Evolutionary conservation across 2,888 invertebrate species (phyloP).

Genomic region (Agriopis aurantiaria): DNA sequence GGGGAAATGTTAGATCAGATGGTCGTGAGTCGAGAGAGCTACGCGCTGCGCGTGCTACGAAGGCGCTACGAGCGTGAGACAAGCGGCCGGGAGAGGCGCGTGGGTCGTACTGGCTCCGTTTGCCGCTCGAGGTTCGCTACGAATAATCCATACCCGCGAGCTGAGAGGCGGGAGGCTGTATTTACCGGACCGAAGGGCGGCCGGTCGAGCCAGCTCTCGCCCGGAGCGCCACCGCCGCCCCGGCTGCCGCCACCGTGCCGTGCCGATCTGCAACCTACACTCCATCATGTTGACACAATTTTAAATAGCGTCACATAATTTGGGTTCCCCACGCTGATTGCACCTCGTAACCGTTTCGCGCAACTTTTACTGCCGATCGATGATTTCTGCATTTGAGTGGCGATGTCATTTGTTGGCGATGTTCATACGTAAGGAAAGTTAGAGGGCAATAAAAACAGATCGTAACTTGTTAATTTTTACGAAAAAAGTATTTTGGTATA

Average conservation of each 20-base stretch:
- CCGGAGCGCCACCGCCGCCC: constrained; percentile 65
- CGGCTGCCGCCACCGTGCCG: constrained; percentile 53
- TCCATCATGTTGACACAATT: constrained; percentile 82
- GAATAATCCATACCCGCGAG: constrained; percentile 80
- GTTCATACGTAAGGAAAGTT: constrained; percentile 31
- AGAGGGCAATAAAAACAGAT: constrained; percentile 45
- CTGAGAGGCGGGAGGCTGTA: constrained; percentile 80
- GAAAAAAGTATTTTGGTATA: constrained; percentile 15
- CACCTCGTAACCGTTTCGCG: constrained; percentile 54
- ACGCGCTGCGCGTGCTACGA: constrained; percentile 59
- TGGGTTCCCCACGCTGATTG: constrained; percentile 64
- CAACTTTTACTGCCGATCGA: constrained; percentile 47
- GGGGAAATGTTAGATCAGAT: constrained; percentile 57
- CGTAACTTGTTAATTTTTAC: constrained; percentile 41
- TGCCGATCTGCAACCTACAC: constrained; percentile 55
- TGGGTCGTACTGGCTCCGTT: constrained; percentile 78
- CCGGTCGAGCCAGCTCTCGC: constrained; percentile 73
- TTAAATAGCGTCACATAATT: constrained; percentile 78
- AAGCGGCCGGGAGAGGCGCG: constrained; percentile 73
- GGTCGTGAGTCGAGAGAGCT: constrained; percentile 54
- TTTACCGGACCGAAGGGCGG: constrained; percentile 82
- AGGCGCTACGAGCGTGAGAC: constrained; percentile 59
- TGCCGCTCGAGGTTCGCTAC: constrained; percentile 61
- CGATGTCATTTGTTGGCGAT: constrained; percentile 42
- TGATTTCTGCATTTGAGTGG: constrained; percentile 44